Conservation (phyloP, 2,113 vertebrate species). For the Accipiter cooperii region DNA sequence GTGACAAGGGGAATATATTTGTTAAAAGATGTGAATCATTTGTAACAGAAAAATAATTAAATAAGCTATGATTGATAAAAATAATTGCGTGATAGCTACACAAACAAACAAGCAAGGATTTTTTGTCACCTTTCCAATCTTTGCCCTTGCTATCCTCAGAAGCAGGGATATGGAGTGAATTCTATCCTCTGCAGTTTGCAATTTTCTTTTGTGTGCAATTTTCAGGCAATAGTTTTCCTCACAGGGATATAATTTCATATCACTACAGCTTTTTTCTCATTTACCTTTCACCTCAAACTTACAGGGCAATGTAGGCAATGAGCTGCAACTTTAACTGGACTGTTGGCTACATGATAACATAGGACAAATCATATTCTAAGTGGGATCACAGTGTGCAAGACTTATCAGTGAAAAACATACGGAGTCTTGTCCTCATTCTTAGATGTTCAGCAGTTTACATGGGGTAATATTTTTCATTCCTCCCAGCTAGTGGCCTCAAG, state of each 20-base stretch:
- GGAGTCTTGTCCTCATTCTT: background rate
- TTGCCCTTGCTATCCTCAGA: background rate
- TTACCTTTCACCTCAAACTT: background rate
- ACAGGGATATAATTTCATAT: background rate
- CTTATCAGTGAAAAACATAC: background rate
- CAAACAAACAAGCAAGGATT: background rate
- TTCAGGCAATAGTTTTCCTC: background rate
- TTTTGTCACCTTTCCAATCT: background rate
- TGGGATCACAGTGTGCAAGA: background rate
- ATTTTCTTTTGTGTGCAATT: background rate
- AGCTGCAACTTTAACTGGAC: background rate
- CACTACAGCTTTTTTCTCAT: background rate
- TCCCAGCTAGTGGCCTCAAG: background rate
- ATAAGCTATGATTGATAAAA: background rate
- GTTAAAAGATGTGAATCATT: background rate
- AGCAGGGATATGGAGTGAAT: background rate
- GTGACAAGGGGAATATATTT: background rate
- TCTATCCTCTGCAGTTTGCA: background rate
- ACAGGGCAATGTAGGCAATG: background rate
- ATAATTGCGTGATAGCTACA: background rate
- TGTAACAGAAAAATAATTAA: background rate
- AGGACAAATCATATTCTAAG: background rate
- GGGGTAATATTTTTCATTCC: background rate
- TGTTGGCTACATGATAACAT: background rate
- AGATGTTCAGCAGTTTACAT: background rate